Evolutionary conservation across 2,888 invertebrate species (phyloP).

Genomic region (Thera obeliscata): DNA sequence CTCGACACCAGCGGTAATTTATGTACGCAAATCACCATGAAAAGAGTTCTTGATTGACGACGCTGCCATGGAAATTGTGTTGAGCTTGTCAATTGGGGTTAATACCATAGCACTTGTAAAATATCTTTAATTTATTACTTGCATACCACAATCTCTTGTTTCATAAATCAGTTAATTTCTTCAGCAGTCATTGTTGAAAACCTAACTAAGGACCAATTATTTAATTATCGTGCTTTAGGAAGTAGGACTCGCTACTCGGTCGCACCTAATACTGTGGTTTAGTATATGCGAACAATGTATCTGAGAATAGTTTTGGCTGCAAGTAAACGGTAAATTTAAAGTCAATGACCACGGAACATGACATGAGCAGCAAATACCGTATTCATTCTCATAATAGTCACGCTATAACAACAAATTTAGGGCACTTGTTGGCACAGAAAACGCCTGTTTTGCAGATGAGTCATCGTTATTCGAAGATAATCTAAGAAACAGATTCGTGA

Average conservation of each 20-base stretch:
- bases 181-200: constrained; percentile 14
- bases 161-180: constrained; percentile 42
- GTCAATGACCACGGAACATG: constrained; percentile 72
- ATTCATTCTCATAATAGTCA: constrained; percentile 59
- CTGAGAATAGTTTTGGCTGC: constrained; percentile 44
- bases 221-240: constrained; percentile 3
- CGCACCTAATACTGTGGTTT: constrained; percentile 1
- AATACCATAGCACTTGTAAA: constrained; percentile 18
- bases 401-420: constrained; percentile 57
- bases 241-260: constrained; percentile 6
- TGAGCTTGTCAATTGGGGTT: constrained; percentile 37
- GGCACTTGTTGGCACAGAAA: constrained; percentile 47
- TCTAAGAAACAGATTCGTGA: constrained; percentile 32
- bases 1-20: constrained; percentile 56
- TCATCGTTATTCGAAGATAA: constrained; percentile 34
- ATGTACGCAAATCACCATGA: constrained; percentile 58
- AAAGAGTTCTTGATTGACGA: constrained; percentile 56
- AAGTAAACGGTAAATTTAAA: constrained; percentile 65
- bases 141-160: constrained; percentile 36
- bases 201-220: constrained; percentile 15
- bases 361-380: constrained; percentile 67
- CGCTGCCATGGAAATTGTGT: constrained; percentile 44
- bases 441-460: constrained; percentile 29
- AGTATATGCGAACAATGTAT: constrained; percentile 45
- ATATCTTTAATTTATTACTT: constrained; percentile 35